These are phyloP conservation scores for Capromys pilorides DNA, from an alignment of 2,797 vertebrate species.

Conservation along the genomic window DNA sequence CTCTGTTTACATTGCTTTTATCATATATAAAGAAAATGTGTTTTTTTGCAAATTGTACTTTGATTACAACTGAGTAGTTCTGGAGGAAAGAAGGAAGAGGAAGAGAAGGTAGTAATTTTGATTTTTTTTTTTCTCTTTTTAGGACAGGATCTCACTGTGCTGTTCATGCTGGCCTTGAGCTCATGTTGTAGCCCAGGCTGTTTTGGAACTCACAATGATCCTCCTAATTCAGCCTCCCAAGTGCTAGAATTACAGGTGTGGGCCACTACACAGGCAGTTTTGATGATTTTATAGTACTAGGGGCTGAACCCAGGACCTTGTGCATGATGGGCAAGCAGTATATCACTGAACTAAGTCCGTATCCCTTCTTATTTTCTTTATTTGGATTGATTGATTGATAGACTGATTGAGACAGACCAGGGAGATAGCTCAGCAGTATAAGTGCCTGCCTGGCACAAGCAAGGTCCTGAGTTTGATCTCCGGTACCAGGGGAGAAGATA, in stretches of 20 bases:
- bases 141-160: too few species aligned
- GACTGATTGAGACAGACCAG: too few species aligned
- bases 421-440: too few species aligned
- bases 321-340: background rate
- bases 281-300: background rate
- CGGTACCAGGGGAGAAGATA: too few species aligned
- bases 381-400: background rate
- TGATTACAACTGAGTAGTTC: background rate
- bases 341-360: background rate
- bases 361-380: background rate
- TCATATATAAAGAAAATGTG: background rate
- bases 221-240: too few species aligned
- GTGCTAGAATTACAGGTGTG: too few species aligned
- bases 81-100: background rate
- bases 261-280: background rate
- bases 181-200: too few species aligned
- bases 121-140: too few species aligned
- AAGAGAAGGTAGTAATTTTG: background rate
- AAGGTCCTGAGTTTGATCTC: too few species aligned
- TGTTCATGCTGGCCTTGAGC: too few species aligned
- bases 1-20: slow-evolving; percentile 8
- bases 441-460: too few species aligned
- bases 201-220: too few species aligned
- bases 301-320: background rate
- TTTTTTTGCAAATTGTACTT: background rate